A percentile compares a stretch with the other conserved stretches of the same genome.
These are phyloP conservation scores for Dinomys branickii DNA, from an alignment of 2,113 vertebrate genomes.

Conservation along the genomic window DNA sequence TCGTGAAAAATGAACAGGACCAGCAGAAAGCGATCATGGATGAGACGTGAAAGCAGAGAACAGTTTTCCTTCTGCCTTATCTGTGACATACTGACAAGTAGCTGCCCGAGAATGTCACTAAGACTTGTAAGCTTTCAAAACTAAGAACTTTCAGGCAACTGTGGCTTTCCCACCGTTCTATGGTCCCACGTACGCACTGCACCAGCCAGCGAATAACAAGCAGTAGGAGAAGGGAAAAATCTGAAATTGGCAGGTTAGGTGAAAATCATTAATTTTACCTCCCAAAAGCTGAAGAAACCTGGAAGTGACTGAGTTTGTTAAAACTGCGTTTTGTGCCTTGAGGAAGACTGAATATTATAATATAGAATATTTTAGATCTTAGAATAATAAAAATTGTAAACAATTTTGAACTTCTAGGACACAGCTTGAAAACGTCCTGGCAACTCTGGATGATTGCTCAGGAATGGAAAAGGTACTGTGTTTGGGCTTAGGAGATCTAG, in stretches of 20 bases:
- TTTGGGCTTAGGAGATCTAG: background rate
- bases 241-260: background rate
- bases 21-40: background rate
- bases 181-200: rapidly evolving
- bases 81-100: background rate
- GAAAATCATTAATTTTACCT: background rate
- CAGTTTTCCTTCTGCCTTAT: background rate
- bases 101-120: background rate
- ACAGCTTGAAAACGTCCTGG: background rate
- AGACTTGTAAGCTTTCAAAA: background rate
- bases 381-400: background rate
- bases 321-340: background rate
- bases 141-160: background rate
- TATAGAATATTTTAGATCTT: background rate
- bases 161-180: rapidly evolving
- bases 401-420: background rate
- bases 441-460: background rate
- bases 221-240: background rate
- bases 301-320: background rate
- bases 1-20: background rate
- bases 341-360: background rate
- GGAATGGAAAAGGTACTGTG: constrained; percentile 5
- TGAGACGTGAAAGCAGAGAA: background rate
- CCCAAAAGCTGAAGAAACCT: background rate
- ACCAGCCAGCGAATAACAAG: background rate